phyloP scores from a whole-genome alignment of 2,797 vertebrate genomes.

The Ptychadena robeensis region DNA sequence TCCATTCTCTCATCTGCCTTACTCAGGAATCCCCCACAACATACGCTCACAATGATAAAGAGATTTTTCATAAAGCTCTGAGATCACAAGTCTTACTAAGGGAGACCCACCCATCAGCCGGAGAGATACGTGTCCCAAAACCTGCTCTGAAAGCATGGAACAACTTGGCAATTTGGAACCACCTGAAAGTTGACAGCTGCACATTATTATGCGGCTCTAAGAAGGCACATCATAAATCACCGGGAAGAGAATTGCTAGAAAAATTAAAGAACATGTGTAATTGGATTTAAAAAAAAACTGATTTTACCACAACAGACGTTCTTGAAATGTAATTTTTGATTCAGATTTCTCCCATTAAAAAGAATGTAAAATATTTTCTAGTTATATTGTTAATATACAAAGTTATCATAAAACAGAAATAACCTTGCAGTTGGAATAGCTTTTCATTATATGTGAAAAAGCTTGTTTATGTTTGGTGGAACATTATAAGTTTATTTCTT shows the following conservation, averaged over 20 bases:
- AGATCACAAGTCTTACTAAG: constrained; percentile 12
- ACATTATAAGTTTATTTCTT: too few relatives aligned
- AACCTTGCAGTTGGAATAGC: too few relatives aligned
- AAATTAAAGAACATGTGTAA: constrained; percentile 25
- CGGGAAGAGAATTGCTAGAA: neutral
- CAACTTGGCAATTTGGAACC: constrained; percentile 35
- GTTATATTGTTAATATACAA: too few relatives aligned
- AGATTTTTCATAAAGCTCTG: constrained; percentile 10
- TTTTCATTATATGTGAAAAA: too few relatives aligned
- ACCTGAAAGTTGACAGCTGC: constrained; percentile 16
- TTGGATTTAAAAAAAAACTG: neutral
- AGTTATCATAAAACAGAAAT: too few relatives aligned
- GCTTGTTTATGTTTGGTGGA: too few relatives aligned
- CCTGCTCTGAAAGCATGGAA: constrained; percentile 15
- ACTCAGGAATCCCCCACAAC: constrained; percentile 14
- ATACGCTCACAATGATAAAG: constrained; percentile 42
- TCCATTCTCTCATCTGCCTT: constrained; percentile 52
- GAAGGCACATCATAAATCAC: constrained; percentile 17
- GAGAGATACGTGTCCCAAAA: constrained; percentile 27
- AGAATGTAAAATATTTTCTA: too few relatives aligned
- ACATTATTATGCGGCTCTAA: neutral
- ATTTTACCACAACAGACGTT: neutral
- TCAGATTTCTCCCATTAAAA: too few relatives aligned
- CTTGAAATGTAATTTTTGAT: too few relatives aligned
- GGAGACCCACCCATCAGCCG: constrained; percentile 17